Evolutionary conservation across 2,888 invertebrate species (phyloP).

Genomic region (Limenitis camilla): DNA sequence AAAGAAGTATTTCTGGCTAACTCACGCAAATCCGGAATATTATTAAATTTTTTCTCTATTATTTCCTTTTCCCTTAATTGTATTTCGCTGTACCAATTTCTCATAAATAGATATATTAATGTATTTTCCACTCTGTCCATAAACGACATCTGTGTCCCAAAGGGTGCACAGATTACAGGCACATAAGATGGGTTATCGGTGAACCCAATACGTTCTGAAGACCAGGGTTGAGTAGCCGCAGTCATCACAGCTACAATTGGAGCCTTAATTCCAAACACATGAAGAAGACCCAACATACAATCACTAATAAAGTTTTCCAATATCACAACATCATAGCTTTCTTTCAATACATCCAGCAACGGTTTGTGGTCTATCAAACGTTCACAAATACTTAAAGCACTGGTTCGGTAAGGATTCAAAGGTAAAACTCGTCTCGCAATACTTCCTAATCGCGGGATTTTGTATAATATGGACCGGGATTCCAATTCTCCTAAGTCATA

Average conservation of each 20-base stretch:
- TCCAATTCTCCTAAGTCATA: too few species aligned
- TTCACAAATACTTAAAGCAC: conserved; percentile 52
- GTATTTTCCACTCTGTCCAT: conserved; percentile 62
- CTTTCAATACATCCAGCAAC: conserved; percentile 46
- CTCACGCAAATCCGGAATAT: neutral
- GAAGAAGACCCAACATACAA: conserved; percentile 76
- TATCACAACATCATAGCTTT: conserved; percentile 77
- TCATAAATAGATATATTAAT: conserved; percentile 39
- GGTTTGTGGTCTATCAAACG: conserved; percentile 53
- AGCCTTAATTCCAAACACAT: conserved; percentile 65
- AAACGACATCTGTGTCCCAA: conserved; percentile 65
- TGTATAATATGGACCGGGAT: too few species aligned
- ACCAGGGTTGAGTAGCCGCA: conserved; percentile 75
- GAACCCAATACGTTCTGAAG: conserved; percentile 32
- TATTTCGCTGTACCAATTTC: conserved; percentile 47
- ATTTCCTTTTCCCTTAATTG: conserved; percentile 51
- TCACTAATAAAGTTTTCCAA: conserved; percentile 78
- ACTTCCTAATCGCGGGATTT: too few species aligned
- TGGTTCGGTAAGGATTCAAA: conserved; percentile 43
- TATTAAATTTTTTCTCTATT: conserved; percentile 35
- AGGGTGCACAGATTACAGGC: conserved; percentile 69
- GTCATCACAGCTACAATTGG: conserved; percentile 75
- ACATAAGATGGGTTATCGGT: conserved; percentile 53
- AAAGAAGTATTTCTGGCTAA: neutral
- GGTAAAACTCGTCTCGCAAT: too few species aligned